These are phyloP conservation scores for Campylomormyrus tamandua DNA, from an alignment of 2,113 vertebrate species.

Conservation along the genomic window DNA sequence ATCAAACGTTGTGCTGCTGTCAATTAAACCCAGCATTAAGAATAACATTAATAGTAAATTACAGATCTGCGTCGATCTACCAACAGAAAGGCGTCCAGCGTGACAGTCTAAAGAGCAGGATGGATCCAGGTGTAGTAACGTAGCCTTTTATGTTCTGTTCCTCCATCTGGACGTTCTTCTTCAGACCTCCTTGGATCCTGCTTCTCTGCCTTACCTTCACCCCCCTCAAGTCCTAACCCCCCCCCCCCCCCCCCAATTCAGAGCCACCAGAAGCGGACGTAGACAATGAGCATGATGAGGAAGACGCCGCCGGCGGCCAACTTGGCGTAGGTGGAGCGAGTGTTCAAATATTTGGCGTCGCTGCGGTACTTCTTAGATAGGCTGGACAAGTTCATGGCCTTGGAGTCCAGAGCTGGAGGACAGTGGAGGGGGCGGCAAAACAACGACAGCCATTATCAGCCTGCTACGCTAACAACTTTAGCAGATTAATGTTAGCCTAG, in stretches of 20 bases:
- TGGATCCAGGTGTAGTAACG: slow-evolving; percentile 35
- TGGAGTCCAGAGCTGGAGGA: slow-evolving; percentile 85
- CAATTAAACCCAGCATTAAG: background rate
- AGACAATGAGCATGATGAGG: slow-evolving; percentile 97
- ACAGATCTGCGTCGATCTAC: slow-evolving; percentile 35
- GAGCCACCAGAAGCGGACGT: slow-evolving; percentile 98
- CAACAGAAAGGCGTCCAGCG: slow-evolving; percentile 31
- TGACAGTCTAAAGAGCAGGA: slow-evolving; percentile 46
- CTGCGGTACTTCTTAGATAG: slow-evolving; percentile 97
- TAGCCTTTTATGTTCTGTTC: slow-evolving; percentile 18
- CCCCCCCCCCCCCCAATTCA: slow-evolving; percentile 54
- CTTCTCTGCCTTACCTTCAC: background rate
- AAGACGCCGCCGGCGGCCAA: slow-evolving; percentile 90
- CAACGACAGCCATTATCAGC: background rate
- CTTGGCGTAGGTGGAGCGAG: slow-evolving; percentile 96
- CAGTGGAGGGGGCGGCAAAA: background rate
- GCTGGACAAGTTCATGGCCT: slow-evolving; percentile 93
- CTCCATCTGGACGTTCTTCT: slow-evolving; percentile 26
- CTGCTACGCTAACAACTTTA: background rate
- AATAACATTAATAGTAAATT: slow-evolving; percentile 41
- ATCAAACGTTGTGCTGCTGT: background rate
- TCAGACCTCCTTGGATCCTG: slow-evolving; percentile 22
- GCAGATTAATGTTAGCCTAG: background rate
- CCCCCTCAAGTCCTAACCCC: background rate
- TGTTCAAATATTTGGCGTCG: slow-evolving; percentile 97